Evolutionary conservation across 2,888 invertebrate species (phyloP).

Genomic region (Habroteleia sp.): DNA sequence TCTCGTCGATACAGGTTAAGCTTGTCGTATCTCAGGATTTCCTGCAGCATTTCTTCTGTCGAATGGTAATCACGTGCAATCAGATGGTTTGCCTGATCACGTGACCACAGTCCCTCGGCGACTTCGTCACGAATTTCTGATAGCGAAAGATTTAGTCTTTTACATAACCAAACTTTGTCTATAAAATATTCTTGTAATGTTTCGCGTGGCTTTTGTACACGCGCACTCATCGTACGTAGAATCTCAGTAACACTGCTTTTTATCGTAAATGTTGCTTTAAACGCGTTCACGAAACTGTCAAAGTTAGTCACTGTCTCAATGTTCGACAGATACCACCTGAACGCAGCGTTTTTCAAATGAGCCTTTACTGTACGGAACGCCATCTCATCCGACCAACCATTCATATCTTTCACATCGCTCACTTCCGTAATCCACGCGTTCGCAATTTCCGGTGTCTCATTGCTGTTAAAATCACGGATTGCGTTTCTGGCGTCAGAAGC

Average conservation of each 20-base stretch:
- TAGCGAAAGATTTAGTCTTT: constrained; percentile 12
- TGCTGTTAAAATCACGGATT: constrained; percentile 16
- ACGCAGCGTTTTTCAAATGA: constrained; percentile 30
- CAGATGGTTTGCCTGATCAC: constrained; percentile 19
- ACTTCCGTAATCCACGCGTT: constrained; percentile 35
- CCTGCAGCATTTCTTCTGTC: constrained; percentile 39
- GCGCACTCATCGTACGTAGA: constrained; percentile 36
- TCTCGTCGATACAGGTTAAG: constrained; percentile 4
- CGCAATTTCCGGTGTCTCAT: constrained; percentile 26
- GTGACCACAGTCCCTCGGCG: constrained; percentile 44
- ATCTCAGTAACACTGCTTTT: constrained; percentile 17
- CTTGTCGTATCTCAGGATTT: constrained; percentile 19
- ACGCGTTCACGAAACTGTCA: constrained; percentile 10
- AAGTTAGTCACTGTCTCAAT: background rate
- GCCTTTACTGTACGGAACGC: constrained; percentile 31
- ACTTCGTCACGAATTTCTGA: constrained; percentile 38
- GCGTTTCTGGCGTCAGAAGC: background rate
- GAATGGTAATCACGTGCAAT: constrained; percentile 16
- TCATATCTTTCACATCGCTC: constrained; percentile 2
- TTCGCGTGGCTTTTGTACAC: constrained; percentile 30
- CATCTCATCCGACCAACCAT: constrained; percentile 28
- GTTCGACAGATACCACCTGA: constrained; percentile 39
- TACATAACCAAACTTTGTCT: constrained; percentile 52
- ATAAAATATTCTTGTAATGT: constrained; percentile 33
- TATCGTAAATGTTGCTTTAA: constrained; percentile 11